Percentiles rank a stretch among this genome's conserved stretches.
phyloP scores from a whole-genome alignment of 2,113 vertebrate genomes.

The Pseudopodoces humilis region DNA sequence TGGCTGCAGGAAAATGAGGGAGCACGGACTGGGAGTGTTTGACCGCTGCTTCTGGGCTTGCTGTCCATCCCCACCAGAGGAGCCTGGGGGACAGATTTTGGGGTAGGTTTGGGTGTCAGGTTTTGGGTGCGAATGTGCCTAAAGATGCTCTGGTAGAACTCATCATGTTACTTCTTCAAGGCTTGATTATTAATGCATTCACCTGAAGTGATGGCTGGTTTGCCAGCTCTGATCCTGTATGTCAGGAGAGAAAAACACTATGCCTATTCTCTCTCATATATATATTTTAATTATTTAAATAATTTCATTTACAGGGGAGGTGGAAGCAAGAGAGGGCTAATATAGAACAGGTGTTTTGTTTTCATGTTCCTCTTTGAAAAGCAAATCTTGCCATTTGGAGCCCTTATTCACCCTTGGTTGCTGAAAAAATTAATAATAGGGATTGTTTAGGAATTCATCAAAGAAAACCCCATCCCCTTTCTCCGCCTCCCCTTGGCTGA shows the following conservation, averaged over 20 bases:
- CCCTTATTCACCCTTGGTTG: neutral
- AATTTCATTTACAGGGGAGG: constrained; percentile 56
- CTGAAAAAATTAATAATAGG: constrained; percentile 11
- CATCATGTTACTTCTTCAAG: accelerated
- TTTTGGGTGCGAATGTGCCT: neutral
- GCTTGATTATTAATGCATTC: neutral
- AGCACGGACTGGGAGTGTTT: accelerated
- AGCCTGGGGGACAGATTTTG: neutral
- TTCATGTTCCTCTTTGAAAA: constrained; percentile 17
- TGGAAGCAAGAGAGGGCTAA: constrained; percentile 47
- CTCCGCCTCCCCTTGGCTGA: neutral
- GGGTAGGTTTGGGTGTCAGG: accelerated
- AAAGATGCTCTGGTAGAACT: neutral
- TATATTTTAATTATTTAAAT: neutral
- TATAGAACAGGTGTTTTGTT: constrained; percentile 60
- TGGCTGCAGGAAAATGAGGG: neutral
- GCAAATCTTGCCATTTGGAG: neutral
- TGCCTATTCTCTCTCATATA: neutral
- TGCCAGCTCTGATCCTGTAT: neutral
- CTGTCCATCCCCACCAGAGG: no score
- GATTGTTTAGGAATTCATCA: constrained; percentile 48
- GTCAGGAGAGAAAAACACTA: constrained; percentile 27
- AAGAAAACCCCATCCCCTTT: constrained; percentile 25
- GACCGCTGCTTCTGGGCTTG: accelerated
- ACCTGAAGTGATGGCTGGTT: neutral